Evolutionary conservation across 2,113 vertebrate genomes (phyloP).

Genomic region (Lophotis ruficrista): DNA sequence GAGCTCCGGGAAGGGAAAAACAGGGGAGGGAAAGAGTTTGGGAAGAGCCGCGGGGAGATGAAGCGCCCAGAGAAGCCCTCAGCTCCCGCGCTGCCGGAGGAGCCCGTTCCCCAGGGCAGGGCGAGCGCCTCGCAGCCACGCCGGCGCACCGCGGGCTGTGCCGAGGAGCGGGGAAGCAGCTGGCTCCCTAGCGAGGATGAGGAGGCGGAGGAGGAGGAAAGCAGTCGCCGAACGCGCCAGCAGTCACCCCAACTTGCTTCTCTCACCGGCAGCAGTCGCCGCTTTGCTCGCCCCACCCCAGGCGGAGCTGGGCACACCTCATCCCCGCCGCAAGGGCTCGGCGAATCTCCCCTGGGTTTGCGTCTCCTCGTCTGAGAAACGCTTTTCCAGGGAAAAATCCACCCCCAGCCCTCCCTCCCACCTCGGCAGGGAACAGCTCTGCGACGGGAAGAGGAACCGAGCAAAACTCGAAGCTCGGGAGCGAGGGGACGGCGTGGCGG

Average conservation of each 20-base stretch:
- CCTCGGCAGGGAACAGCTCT: background rate
- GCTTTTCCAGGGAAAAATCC: background rate
- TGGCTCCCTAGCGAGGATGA: background rate
- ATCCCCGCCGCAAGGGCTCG: background rate
- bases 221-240: background rate
- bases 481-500: rapidly evolving
- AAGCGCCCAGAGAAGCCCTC: background rate
- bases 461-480: background rate
- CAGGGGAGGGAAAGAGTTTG: background rate
- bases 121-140: background rate
- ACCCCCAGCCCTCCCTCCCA: background rate
- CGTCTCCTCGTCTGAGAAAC: background rate
- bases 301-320: background rate
- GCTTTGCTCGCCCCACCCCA: background rate
- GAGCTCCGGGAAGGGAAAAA: background rate
- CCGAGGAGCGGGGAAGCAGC: background rate
- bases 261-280: background rate
- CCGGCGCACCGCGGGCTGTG: background rate
- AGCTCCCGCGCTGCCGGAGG: rapidly evolving
- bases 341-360: rapidly evolving
- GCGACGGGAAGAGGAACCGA: background rate
- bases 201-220: background rate
- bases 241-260: rapidly evolving
- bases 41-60: background rate
- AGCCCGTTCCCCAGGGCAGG: background rate